Conservation (phyloP, 2,113 vertebrate species). For the Balaeniceps rex region DNA sequence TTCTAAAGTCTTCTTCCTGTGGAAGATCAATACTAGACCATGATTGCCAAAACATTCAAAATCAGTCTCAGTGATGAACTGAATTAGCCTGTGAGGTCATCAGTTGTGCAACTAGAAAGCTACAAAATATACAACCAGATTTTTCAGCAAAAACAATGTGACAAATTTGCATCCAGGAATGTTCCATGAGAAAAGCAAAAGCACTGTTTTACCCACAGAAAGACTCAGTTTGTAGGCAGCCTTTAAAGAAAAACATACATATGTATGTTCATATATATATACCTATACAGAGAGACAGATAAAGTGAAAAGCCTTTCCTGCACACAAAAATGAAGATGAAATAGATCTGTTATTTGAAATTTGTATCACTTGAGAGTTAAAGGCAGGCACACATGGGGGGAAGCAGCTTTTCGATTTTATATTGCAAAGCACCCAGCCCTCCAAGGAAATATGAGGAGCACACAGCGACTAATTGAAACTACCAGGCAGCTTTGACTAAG, state of each 20-base stretch:
- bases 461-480: conserved; percentile 5
- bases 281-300: not conserved
- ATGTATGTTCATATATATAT: not conserved
- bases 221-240: not conserved
- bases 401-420: conserved; percentile 5
- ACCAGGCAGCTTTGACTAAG: conserved; percentile 6
- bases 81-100: not conserved
- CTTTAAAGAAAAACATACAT: not conserved
- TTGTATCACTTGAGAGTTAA: not conserved
- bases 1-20: not conserved
- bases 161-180: not conserved
- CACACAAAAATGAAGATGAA: not conserved
- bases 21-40: not conserved
- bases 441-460: not conserved
- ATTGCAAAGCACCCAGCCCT: not conserved
- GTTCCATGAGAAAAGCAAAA: not conserved
- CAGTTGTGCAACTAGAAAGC: not conserved
- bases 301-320: not conserved
- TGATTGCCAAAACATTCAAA: not conserved
- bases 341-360: not conserved
- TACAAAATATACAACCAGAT: not conserved
- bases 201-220: not conserved
- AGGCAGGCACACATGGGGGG: not conserved
- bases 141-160: not conserved
- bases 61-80: not conserved